Evolutionary conservation across 2,797 vertebrate species (phyloP), one percentile per base, ranked within the genome.

Genomic region (Limnodromus scolopaceus): DNA sequence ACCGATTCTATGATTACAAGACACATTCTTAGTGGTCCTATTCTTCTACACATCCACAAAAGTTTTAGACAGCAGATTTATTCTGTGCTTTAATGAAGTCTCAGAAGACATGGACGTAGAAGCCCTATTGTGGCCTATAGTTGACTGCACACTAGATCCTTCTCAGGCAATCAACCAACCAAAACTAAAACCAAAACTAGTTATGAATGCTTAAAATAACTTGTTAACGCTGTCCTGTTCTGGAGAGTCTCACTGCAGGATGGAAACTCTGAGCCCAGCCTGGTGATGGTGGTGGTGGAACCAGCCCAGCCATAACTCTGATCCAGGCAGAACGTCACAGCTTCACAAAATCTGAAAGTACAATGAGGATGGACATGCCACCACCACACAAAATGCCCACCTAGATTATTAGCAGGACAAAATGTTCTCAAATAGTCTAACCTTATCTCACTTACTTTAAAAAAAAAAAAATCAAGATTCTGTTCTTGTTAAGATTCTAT

Each of bases 221-320:
- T 76, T 7, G 0, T 22, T 25, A 3, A 3, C 0, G 6, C 19
- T 28, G 14, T 16, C 39, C 38, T 63, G 3, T 3, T 45, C 41
- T 10, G 3, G 57, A 53, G 18, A 38, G 32, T 8, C 18, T 66
- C 66, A 65, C 36, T 34, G 49, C 32, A n/a, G 32, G 57, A 32
- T 5, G 16, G 32, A 25, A 61, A 9, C 32, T n/a, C 34, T 48
- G 13, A 20, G 22, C 13, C n/a, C 13, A 38, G 36, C 32, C 43
- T 0, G 6, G 16, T 3, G 17, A 19, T 20, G 27, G 18, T 23
- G 18, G 5, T 6, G 30, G n/a, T 15, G 11, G 43, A 49, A 54
- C 28, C 41, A 32, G 7, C 19, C 34, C 17, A 57, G 11, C 24
- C 8, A 11, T 16, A 41, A 12, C 46, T 46, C 57, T 16, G 51